Percentiles rank a stretch among this genome's conserved stretches.
Conservation (phyloP, 2,113 vertebrate genomes). For the Gymnocephalus cernua region DNA sequence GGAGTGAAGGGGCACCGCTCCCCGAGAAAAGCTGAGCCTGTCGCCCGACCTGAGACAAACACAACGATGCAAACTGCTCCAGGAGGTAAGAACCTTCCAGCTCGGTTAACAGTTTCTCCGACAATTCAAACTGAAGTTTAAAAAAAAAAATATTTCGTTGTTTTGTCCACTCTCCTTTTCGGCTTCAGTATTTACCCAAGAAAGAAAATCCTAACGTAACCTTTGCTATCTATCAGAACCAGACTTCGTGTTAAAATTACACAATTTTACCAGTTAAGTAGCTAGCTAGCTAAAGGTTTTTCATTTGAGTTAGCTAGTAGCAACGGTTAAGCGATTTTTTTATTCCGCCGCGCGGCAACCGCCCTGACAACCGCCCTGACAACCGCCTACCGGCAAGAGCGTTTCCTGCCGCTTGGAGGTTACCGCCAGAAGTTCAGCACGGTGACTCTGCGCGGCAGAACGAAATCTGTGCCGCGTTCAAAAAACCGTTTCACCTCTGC, state of each 20-base stretch:
- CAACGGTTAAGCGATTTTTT: background rate
- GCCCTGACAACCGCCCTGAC: too few relatives aligned
- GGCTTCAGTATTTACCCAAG: background rate
- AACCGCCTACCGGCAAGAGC: too few relatives aligned
- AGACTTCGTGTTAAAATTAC: background rate
- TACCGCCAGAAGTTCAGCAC: too few relatives aligned
- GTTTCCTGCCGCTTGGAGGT: too few relatives aligned
- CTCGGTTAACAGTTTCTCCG: background rate
- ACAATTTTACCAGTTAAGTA: background rate
- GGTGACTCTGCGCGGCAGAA: too few relatives aligned
- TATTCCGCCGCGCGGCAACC: too few relatives aligned
- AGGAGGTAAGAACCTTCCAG: conserved; percentile 70
- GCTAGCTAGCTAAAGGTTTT: background rate
- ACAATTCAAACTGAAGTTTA: conserved; percentile 31
- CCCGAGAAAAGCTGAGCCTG: conserved; percentile 60
- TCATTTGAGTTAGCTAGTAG: background rate
- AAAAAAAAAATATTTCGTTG: background rate
- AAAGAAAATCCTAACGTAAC: background rate
- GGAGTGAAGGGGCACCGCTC: conserved; percentile 81
- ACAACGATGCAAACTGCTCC: conserved; percentile 66
- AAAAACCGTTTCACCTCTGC: too few relatives aligned
- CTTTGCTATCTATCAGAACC: background rate
- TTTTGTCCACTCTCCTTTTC: background rate
- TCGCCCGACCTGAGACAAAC: conserved; percentile 54
- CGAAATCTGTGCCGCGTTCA: too few relatives aligned